phyloP scores from a whole-genome alignment of 2,888 invertebrate genomes.

The Hydropsyche betteni region DNA sequence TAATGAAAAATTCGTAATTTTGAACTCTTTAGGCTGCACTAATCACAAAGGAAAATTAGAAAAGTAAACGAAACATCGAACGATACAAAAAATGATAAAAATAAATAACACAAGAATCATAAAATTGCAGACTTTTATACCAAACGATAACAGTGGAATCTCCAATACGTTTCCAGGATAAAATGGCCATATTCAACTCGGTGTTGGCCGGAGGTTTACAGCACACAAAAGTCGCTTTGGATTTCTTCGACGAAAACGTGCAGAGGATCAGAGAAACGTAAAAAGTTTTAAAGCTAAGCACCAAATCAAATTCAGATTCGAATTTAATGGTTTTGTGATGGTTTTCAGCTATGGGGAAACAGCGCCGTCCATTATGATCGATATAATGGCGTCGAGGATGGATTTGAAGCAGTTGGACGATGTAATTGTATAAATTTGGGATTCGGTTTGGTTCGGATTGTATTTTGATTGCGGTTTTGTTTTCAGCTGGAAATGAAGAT shows the following conservation, averaged over 20 bases:
- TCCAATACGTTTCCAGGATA: slow-evolving; percentile 64
- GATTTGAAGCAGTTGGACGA: background rate
- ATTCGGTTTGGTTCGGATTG: background rate
- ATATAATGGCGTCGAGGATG: background rate
- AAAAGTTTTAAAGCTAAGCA: slow-evolving; percentile 52
- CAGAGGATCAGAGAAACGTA: slow-evolving; percentile 56
- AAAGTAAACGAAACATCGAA: slow-evolving; percentile 56
- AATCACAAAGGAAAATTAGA: slow-evolving; percentile 64
- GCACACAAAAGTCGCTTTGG: slow-evolving; percentile 65
- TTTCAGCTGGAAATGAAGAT: background rate
- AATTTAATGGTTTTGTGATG: too few relatives aligned
- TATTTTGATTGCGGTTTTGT: background rate
- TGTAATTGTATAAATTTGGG: background rate
- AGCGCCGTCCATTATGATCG: background rate
- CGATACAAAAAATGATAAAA: background rate
- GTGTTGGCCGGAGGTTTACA: slow-evolving; percentile 67
- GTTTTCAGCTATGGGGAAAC: background rate
- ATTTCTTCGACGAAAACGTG: slow-evolving; percentile 61
- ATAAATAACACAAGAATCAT: background rate
- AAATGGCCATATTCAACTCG: slow-evolving; percentile 61
- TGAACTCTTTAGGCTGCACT: slow-evolving; percentile 76
- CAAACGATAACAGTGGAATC: background rate
- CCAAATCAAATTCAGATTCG: too few relatives aligned
- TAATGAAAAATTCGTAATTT: slow-evolving; percentile 73
- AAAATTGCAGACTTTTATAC: slow-evolving; percentile 4